Conservation (phyloP, 1,140 invertebrate genomes). For the Planococcus citri region DNA sequence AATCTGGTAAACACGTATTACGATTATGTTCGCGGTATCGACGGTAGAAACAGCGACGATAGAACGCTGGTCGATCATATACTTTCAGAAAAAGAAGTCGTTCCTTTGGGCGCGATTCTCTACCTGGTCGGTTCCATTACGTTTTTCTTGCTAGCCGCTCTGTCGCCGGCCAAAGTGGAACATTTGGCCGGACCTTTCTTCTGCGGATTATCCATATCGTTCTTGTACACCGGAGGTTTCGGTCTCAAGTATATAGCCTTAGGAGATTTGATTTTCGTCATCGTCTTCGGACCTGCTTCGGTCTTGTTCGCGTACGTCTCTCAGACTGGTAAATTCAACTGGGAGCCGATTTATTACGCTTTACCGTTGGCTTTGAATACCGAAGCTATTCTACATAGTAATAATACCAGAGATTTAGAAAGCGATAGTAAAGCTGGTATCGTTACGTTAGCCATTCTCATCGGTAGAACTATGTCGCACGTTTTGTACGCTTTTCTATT, state of each 20-base stretch:
- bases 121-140: slow-evolving; percentile 80
- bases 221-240: slow-evolving; percentile 58
- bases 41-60: slow-evolving; percentile 82
- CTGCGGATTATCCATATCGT: slow-evolving; percentile 88
- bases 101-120: slow-evolving; percentile 62
- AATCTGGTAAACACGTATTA: slow-evolving; percentile 96
- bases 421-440: slow-evolving; percentile 31
- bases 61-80: slow-evolving; percentile 83
- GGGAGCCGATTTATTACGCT: slow-evolving; percentile 81
- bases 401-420: slow-evolving; percentile 75
- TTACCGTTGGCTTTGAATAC: slow-evolving; percentile 86
- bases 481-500: slow-evolving; percentile 79
- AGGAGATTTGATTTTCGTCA: slow-evolving; percentile 57
- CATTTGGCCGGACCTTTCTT: slow-evolving; percentile 88
- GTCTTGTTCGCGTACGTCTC: slow-evolving; percentile 89
- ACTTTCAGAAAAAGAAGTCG: slow-evolving; percentile 71
- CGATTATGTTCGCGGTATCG: slow-evolving; percentile 86
- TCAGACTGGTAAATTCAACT: slow-evolving; percentile 73
- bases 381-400: slow-evolving; percentile 87
- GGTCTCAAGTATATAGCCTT: slow-evolving; percentile 49
- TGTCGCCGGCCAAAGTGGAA: slow-evolving; percentile 84
- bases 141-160: slow-evolving; percentile 61
- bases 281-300: slow-evolving; percentile 87
- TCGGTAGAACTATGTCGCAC: slow-evolving; percentile 80
- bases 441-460: slow-evolving; percentile 80